phyloP scores from a whole-genome alignment of 2,113 vertebrate species.

The Tiliqua scincoides region DNA sequence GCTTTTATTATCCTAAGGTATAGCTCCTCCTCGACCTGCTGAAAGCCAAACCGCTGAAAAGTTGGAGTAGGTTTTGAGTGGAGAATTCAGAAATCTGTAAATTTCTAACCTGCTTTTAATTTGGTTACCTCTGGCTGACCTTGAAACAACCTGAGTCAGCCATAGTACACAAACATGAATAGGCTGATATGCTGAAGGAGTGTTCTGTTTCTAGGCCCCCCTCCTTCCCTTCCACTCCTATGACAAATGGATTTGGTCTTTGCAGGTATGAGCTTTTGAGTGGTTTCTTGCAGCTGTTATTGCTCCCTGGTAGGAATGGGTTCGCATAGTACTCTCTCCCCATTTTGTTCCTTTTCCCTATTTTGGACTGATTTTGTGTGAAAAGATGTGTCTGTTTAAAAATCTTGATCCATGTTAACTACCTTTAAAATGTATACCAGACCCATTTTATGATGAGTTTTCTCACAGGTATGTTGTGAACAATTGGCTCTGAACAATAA shows the following conservation, averaged over 20 bases:
- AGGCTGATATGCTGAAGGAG: not conserved
- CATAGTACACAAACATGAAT: not conserved
- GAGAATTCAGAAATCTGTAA: not conserved
- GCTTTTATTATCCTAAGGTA: not conserved
- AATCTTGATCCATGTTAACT: not conserved
- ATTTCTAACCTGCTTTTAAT: constrained; percentile 5
- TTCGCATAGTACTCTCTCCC: not conserved
- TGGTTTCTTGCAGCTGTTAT: not conserved
- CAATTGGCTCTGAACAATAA: not conserved
- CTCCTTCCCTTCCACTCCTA: not conserved
- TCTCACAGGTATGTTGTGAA: not conserved
- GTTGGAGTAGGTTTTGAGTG: not conserved
- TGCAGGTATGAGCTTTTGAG: not conserved
- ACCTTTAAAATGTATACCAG: not conserved
- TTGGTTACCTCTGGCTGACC: not conserved
- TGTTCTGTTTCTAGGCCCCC: not conserved
- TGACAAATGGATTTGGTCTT: not conserved
- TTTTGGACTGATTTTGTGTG: not conserved
- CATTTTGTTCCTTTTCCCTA: not conserved
- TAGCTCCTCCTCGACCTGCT: not conserved
- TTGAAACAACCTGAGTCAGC: not conserved
- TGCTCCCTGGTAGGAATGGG: not conserved
- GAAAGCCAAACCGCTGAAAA: not conserved
- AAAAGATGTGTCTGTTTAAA: not conserved
- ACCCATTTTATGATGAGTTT: not conserved